Conservation (phyloP, 2,113 vertebrate species). For the Hippoglossus stenolepis region DNA sequence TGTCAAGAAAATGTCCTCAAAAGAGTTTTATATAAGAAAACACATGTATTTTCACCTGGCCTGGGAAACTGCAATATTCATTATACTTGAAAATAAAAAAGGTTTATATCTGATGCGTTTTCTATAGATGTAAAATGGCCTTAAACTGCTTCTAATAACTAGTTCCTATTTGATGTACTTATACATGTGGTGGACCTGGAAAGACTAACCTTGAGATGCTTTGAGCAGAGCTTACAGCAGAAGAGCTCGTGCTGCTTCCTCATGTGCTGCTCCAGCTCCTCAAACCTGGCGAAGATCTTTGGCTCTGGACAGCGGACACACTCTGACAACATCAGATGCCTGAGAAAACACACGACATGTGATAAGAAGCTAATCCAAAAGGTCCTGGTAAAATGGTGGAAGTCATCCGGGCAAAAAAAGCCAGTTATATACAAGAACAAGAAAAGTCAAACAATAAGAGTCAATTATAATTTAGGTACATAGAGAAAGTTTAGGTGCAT, state of each 20-base stretch:
- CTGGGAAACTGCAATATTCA: neutral
- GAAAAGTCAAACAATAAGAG: too few species aligned
- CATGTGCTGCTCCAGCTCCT: slow-evolving; percentile 98
- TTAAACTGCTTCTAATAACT: neutral
- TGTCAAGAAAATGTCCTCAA: too few species aligned
- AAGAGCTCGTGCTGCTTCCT: slow-evolving; percentile 96
- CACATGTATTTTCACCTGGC: neutral
- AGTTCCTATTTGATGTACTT: neutral
- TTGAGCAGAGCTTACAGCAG: slow-evolving; percentile 94
- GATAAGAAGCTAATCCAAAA: neutral
- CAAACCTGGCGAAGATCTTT: slow-evolving; percentile 89
- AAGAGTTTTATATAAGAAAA: too few species aligned
- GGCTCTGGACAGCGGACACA: slow-evolving; percentile 88
- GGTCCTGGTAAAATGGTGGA: neutral
- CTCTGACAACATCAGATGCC: slow-evolving; percentile 91
- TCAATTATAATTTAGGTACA: too few species aligned
- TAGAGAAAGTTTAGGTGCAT: too few species aligned
- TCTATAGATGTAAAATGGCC: neutral
- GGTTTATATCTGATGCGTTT: neutral
- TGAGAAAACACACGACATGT: slow-evolving; percentile 55
- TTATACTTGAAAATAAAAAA: neutral
- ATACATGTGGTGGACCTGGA: neutral
- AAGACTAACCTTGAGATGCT: slow-evolving; percentile 90
- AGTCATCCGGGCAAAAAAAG: neutral
- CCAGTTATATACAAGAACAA: neutral